Evolutionary conservation across 2,888 invertebrate genomes (phyloP).

Genomic region (Linhomoeus sp.): DNA sequence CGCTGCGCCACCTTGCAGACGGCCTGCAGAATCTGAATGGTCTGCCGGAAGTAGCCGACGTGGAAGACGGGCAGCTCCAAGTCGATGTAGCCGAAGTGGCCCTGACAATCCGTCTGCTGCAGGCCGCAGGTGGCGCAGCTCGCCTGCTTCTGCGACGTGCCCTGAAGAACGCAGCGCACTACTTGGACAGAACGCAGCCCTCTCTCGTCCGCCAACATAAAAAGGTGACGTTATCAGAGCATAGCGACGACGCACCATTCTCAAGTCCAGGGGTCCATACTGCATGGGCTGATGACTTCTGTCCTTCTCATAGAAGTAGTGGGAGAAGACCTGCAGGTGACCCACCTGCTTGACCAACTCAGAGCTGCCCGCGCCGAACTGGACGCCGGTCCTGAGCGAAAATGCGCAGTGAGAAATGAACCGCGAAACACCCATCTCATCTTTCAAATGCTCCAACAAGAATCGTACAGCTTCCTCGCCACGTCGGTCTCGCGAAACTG

Average conservation of each 20-base stretch:
- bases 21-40: slow-evolving; percentile 71
- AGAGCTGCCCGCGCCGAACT: slow-evolving; percentile 68
- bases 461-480: slow-evolving; percentile 62
- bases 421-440: too few species aligned
- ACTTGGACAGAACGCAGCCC: too few species aligned
- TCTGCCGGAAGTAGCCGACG: slow-evolving; percentile 77
- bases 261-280: slow-evolving; percentile 71
- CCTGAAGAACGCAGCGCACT: slow-evolving; percentile 36
- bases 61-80: slow-evolving; percentile 88
- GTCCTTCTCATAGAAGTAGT: slow-evolving; percentile 69
- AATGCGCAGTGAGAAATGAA: too few species aligned
- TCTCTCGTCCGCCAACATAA: too few species aligned
- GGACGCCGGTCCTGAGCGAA: slow-evolving; percentile 59
- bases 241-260: slow-evolving; percentile 50
- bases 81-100: slow-evolving; percentile 91
- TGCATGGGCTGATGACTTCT: slow-evolving; percentile 56
- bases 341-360: slow-evolving; percentile 76
- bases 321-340: slow-evolving; percentile 74
- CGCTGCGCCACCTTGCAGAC: slow-evolving; percentile 61
- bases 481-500: slow-evolving; percentile 82
- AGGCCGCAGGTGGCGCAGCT: slow-evolving; percentile 79
- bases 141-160: slow-evolving; percentile 63
- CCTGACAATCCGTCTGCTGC: slow-evolving; percentile 74
- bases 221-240: too few species aligned
- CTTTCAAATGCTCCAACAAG: too few species aligned